Evolutionary conservation across 2,888 invertebrate species (phyloP).

Genomic region (Apamea crenata): DNA sequence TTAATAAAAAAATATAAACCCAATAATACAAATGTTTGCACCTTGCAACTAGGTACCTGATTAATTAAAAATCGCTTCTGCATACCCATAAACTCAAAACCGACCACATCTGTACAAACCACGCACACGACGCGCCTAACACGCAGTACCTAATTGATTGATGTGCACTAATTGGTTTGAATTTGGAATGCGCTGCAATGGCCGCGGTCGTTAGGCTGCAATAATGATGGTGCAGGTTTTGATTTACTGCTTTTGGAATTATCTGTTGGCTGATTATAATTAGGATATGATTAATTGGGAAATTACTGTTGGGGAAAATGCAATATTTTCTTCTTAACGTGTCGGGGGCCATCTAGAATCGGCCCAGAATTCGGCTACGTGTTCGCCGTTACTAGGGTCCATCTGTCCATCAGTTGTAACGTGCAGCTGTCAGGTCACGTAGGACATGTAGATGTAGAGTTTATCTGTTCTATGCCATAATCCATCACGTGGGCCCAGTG

Average conservation of each 20-base stretch:
- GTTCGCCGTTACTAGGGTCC: not conserved
- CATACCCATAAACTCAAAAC: not conserved
- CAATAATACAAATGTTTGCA: not conserved
- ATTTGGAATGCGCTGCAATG: slow-evolving; percentile 49
- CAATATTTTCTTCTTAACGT: not conserved
- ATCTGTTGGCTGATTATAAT: not conserved
- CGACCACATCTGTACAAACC: not conserved
- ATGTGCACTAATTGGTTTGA: slow-evolving; percentile 58
- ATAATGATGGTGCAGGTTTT: slow-evolving; percentile 14
- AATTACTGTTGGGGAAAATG: not conserved
- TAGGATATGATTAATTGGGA: not conserved
- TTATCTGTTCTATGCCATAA: no score
- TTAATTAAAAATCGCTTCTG: not conserved
- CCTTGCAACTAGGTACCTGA: not conserved
- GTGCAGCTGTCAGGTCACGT: no score
- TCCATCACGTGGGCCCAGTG: no score
- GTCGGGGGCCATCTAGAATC: not conserved
- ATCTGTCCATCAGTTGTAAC: not conserved
- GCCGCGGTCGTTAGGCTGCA: slow-evolving; percentile 19
- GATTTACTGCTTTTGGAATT: slow-evolving; percentile 26
- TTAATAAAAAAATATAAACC: not conserved
- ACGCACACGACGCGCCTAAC: not conserved
- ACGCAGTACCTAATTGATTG: slow-evolving; percentile 56
- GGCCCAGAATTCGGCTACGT: not conserved
- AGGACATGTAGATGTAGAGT: no score